A percentile compares a stretch with the other conserved stretches of the same genome.
phyloP scores from a whole-genome alignment of 2,797 vertebrate genomes.

The Poecilia velifera region DNA sequence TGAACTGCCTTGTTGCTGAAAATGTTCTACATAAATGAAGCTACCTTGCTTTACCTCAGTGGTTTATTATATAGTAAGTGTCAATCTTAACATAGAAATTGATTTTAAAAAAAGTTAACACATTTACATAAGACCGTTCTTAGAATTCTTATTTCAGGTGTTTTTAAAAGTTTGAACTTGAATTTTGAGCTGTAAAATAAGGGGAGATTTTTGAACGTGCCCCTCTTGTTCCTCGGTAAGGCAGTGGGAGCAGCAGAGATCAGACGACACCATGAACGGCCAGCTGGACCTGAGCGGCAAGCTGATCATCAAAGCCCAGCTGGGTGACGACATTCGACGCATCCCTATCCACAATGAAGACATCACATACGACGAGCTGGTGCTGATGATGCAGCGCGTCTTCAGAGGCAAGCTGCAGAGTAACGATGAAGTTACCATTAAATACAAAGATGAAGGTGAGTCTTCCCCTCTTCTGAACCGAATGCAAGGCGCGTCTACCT shows the following conservation, averaged over 20 bases:
- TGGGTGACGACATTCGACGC: conserved; percentile 97
- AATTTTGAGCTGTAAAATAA: background rate
- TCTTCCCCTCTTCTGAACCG: background rate
- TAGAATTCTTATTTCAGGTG: background rate
- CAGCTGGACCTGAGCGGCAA: conserved; percentile 99
- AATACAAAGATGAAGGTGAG: conserved; percentile 98
- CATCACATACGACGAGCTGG: conserved; percentile 98
- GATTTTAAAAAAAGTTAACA: background rate
- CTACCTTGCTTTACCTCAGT: background rate
- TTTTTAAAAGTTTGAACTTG: background rate
- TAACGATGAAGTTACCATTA: conserved; percentile 97
- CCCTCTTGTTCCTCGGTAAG: conserved; percentile 17
- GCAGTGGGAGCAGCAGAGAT: conserved; percentile 71
- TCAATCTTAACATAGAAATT: background rate
- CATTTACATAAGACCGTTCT: too few relatives aligned
- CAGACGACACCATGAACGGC: conserved; percentile 89
- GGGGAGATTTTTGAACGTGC: background rate
- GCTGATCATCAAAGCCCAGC: conserved; percentile 98
- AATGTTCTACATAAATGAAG: too few relatives aligned
- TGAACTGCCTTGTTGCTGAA: too few relatives aligned
- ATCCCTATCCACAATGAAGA: conserved; percentile 99
- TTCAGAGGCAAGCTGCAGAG: conserved; percentile 98
- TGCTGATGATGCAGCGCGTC: conserved; percentile 99
- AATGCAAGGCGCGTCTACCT: background rate
- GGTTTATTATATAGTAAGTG: background rate